Percentiles rank a stretch among this genome's conserved stretches.
Evolutionary conservation across 1,140 invertebrate species (phyloP).

Genomic region (Aricia agestis): DNA sequence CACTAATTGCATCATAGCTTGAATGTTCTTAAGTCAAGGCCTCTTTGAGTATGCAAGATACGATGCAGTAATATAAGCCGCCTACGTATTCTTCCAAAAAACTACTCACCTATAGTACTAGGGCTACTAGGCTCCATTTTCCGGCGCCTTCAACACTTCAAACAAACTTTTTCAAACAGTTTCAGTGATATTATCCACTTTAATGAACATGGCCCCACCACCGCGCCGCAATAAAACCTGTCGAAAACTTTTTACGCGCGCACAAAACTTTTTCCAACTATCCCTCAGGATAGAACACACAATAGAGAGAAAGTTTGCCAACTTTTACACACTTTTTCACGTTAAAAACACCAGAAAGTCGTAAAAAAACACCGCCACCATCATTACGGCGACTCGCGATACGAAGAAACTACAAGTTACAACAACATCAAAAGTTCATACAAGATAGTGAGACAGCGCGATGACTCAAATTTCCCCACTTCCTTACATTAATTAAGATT

Average conservation of each 20-base stretch:
- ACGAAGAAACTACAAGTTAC: constrained; percentile 35
- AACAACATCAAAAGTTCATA: constrained; percentile 34
- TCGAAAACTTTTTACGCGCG: constrained; percentile 27
- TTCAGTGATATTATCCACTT: constrained; percentile 54
- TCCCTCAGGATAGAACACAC: constrained; percentile 3
- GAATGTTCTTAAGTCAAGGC: constrained; percentile 48
- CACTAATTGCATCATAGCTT: constrained; percentile 46
- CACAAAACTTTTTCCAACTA: constrained; percentile 23
- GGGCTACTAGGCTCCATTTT: constrained; percentile 58
- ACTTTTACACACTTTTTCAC: constrained; percentile 34
- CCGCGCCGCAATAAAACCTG: constrained; percentile 50
- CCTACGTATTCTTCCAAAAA: neutral
- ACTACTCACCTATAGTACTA: constrained; percentile 52
- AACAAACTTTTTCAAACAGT: constrained; percentile 43
- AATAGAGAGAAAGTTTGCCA: neutral
- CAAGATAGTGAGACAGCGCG: constrained; percentile 31
- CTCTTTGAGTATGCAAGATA: constrained; percentile 27
- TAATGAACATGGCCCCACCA: constrained; percentile 56
- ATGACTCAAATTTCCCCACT: constrained; percentile 7
- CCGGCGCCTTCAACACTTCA: constrained; percentile 31
- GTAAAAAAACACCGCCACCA: constrained; percentile 32
- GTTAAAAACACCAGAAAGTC: constrained; percentile 26
- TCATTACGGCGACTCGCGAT: constrained; percentile 39
- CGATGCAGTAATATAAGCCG: constrained; percentile 14
- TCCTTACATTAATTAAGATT: neutral